Percentiles rank a stretch among this genome's conserved stretches.
phyloP scores from a whole-genome alignment of 2,888 invertebrate species.

The Cyclophora albipunctata region DNA sequence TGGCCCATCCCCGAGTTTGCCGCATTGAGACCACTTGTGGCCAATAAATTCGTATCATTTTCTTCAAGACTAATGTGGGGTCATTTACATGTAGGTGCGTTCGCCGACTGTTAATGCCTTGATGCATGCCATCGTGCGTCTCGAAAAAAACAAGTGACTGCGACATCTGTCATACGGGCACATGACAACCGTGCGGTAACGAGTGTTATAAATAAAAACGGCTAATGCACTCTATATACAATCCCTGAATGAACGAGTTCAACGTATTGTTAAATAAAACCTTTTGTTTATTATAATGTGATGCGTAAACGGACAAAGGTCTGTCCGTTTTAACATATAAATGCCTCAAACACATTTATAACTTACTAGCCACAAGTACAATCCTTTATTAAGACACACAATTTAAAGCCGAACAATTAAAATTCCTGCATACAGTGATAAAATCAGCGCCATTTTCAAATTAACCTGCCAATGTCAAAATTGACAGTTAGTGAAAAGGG shows the following conservation, averaged over 20 bases:
- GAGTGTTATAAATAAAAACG: constrained; percentile 7
- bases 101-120: constrained; percentile 6
- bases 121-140: constrained; percentile 1
- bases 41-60: constrained; percentile 13
- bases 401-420: too few species aligned
- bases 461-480: background rate
- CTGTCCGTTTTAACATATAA: too few species aligned
- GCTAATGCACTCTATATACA: background rate
- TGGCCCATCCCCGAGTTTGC: background rate
- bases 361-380: too few species aligned
- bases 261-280: background rate
- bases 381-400: too few species aligned
- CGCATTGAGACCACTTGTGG: constrained; percentile 9
- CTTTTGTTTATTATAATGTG: too few species aligned
- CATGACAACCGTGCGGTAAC: constrained; percentile 11
- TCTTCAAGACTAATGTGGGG: constrained; percentile 11
- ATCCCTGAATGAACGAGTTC: background rate
- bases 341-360: too few species aligned
- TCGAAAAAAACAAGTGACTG: constrained; percentile 10
- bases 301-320: too few species aligned
- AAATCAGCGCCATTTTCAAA: background rate
- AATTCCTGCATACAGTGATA: too few species aligned
- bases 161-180: constrained; percentile 22
- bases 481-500: background rate
- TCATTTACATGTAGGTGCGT: constrained; percentile 19